Evolutionary conservation across 2,113 vertebrate genomes (phyloP).

Genomic region (Carollia perspicillata): DNA sequence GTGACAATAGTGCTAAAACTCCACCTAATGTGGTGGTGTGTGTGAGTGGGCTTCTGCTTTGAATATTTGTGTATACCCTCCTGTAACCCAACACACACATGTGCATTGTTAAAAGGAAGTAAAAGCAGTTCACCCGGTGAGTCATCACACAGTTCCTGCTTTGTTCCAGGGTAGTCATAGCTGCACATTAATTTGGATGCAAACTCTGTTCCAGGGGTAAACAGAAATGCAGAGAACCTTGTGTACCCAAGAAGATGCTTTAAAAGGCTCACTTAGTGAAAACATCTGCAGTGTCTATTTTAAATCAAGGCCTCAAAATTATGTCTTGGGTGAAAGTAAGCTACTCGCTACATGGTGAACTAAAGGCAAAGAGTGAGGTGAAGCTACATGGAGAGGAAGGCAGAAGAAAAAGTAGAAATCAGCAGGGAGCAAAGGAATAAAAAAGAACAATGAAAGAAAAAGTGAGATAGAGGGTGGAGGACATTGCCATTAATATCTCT

Average conservation of each 20-base stretch:
- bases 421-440: not conserved
- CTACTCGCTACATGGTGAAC: constrained; percentile 59
- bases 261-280: constrained; percentile 72
- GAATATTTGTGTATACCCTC: constrained; percentile 6
- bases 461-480: not conserved
- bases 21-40: not conserved
- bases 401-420: not conserved
- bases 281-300: constrained; percentile 79
- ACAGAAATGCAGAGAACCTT: constrained; percentile 74
- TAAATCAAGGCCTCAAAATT: constrained; percentile 74
- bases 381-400: constrained; percentile 55
- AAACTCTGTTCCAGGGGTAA: constrained; percentile 74
- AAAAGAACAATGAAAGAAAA: not conserved
- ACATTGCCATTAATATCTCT: not conserved
- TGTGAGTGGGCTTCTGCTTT: not conserved
- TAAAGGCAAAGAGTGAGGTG: constrained; percentile 61
- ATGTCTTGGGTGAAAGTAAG: constrained; percentile 74
- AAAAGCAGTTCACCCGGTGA: constrained; percentile 58
- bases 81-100: constrained; percentile 20
- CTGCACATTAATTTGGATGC: constrained; percentile 75
- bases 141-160: constrained; percentile 65
- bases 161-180: constrained; percentile 65
- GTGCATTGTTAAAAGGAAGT: constrained; percentile 42
- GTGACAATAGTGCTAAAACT: not conserved
- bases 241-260: constrained; percentile 73